Evolutionary conservation across 2,113 vertebrate genomes (phyloP).

Genomic region (Proterorhinus semilunaris): DNA sequence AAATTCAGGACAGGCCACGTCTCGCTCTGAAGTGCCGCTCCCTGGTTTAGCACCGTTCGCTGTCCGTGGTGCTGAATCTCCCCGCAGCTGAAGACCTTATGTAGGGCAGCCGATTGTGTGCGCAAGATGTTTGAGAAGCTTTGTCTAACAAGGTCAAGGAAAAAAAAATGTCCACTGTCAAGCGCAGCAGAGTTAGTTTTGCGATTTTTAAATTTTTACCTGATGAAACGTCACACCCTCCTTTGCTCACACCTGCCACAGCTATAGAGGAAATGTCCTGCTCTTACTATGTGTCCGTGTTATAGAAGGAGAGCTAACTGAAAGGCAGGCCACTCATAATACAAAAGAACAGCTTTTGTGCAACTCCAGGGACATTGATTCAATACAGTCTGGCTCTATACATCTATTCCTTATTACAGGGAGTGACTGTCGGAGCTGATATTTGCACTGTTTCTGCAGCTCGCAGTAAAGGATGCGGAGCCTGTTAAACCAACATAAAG

Average conservation of each 20-base stretch:
- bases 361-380: neutral
- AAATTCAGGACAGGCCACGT: neutral
- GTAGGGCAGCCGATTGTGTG: neutral
- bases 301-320: neutral
- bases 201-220: neutral
- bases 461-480: too few species aligned
- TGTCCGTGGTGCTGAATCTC: slow-evolving; percentile 8
- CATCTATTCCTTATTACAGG: neutral
- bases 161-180: neutral
- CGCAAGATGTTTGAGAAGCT: neutral
- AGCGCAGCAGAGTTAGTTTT: neutral
- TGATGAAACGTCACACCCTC: neutral
- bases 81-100: slow-evolving; percentile 2
- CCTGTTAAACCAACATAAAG: too few species aligned
- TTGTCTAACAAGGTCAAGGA: neutral
- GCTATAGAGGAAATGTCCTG: neutral
- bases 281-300: neutral
- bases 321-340: neutral
- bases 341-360: neutral
- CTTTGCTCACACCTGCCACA: too few species aligned
- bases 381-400: neutral
- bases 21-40: neutral
- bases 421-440: neutral
- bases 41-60: neutral
- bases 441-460: neutral